Percentiles rank a stretch among this genome's conserved stretches.
These are phyloP conservation scores for Notothenia rossii DNA, from an alignment of 2,113 vertebrate species.

Conservation along the genomic window DNA sequence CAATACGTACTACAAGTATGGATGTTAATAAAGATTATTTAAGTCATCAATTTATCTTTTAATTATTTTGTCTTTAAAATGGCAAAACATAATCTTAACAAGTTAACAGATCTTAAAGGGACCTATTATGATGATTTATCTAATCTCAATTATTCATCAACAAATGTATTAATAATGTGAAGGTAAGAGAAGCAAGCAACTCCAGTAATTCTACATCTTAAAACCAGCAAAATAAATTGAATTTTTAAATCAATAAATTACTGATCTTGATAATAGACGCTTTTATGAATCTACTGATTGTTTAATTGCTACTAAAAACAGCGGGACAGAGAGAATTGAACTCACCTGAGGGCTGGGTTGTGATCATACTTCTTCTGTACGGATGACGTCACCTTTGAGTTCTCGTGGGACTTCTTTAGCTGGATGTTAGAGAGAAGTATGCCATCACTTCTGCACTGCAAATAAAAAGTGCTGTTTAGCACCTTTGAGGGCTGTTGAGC, in stretches of 20 bases:
- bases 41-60: constrained; percentile 2
- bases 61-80: constrained; percentile 22
- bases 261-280: background rate
- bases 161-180: background rate
- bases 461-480: constrained; percentile 60
- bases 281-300: background rate
- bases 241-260: background rate
- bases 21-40: constrained; percentile 10
- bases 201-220: too few species aligned
- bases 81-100: constrained; percentile 4
- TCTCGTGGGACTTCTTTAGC: constrained; percentile 27
- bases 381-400: constrained; percentile 36
- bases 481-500: constrained; percentile 45
- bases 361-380: constrained; percentile 22
- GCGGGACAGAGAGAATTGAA: constrained; percentile 11
- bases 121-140: constrained; percentile 1
- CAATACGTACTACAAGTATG: background rate
- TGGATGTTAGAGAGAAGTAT: constrained; percentile 30
- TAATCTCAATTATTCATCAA: background rate
- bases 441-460: constrained; percentile 32
- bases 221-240: too few species aligned
- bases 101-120: background rate
- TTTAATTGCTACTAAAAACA: background rate
- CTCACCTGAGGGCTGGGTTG: constrained; percentile 48
- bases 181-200: background rate